Base-by-base conservation (phyloP, 2,888 invertebrate genomes). In the Dasysyrphus tricinctus region DNA sequence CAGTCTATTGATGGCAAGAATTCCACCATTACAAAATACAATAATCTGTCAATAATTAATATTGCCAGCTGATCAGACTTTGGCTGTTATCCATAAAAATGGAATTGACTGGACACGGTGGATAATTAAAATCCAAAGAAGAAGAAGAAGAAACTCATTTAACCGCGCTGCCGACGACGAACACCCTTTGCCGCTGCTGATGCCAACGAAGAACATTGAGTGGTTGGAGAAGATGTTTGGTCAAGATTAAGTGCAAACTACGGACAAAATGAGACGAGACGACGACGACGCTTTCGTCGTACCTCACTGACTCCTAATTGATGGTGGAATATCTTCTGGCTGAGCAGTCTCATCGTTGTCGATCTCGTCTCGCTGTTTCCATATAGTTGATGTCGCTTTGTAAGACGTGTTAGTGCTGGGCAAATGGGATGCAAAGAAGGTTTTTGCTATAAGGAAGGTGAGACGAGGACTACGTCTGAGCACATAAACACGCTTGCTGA, bases 221-320 rank as follows among this genome's bases (percentile, higher is more conserved):
- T 42, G 37, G 61, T 16, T 61, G 51, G 29, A 16, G 56, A 63
- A 78, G 86, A 86, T 86, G 75, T 81, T 81, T 57, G 42, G 86
- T 54, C 44, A 37, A 86, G 86, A 86, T 86, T 78, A 86, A 65
- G 81, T 82, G 75, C 81, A 86, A 81, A 86, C 82, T 81, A 59
- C 56, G 78, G 32, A 72, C 81, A 70, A 82, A 80, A 82, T 75
- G 86, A 78, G 75, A 86, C 81, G 86, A 73, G 74, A 77, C 77
- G 77, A 72, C 63, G 61, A 39, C 57, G 49, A 75, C 42, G 63
- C 72, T 65, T 76, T 72, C 44, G 81, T 82, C 59, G 86, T 86
- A 86, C 86, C 86, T 86, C 78, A 78, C 69, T 86, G 78, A 75
- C 59, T 70, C 75, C 82, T 86, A 86, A 86, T 86, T 86, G 86